These are phyloP conservation scores for Dynastes grantii DNA, from an alignment of 2,888 invertebrate species.

Conservation along the genomic window DNA sequence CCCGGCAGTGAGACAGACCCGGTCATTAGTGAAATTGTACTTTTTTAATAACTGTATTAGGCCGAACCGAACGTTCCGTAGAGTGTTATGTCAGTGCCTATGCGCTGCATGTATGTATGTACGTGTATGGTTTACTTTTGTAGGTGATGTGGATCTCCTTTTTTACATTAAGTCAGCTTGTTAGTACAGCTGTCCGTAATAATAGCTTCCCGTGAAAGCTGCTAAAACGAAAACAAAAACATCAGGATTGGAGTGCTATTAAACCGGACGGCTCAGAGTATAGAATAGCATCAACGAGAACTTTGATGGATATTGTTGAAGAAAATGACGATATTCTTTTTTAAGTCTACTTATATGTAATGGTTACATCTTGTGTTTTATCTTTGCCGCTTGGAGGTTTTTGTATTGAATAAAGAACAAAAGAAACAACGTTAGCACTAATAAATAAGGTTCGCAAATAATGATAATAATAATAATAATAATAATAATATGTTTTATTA, in stretches of 20 bases:
- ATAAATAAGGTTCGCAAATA: too few relatives aligned
- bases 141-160: neutral
- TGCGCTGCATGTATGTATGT: neutral
- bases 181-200: slow-evolving; percentile 34
- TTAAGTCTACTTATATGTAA: too few relatives aligned
- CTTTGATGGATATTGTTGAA: neutral
- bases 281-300: neutral
- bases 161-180: slow-evolving; percentile 16
- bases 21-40: slow-evolving; percentile 33
- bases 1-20: neutral
- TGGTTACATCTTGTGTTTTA: too few relatives aligned
- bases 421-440: too few relatives aligned
- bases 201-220: slow-evolving; percentile 16
- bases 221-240: slow-evolving; percentile 25
- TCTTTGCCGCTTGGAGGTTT: too few relatives aligned
- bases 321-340: neutral
- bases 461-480: too few relatives aligned
- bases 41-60: slow-evolving; percentile 36
- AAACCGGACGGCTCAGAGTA: neutral
- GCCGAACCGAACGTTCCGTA: neutral
- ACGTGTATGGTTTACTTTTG: too few relatives aligned
- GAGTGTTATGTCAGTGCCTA: neutral
- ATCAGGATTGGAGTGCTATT: neutral
- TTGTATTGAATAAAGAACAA: too few relatives aligned
- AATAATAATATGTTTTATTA: too few relatives aligned